phyloP scores from a whole-genome alignment of 2,888 invertebrate genomes.

The Ctenicera cuprea region DNA sequence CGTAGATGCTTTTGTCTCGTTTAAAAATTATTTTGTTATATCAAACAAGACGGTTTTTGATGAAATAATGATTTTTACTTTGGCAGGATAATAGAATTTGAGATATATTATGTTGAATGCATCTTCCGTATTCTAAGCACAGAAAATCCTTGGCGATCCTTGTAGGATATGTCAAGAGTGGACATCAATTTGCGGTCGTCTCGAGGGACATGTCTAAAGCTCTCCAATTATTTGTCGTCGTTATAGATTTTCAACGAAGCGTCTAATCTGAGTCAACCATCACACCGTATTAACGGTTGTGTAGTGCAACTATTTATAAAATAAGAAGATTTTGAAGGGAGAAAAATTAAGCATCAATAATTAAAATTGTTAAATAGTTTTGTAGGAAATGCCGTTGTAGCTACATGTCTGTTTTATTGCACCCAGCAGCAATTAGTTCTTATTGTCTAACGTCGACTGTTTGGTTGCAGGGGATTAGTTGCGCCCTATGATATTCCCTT shows the following conservation, averaged over 20 bases:
- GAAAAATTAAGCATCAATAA: background rate
- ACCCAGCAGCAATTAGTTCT: conserved; percentile 63
- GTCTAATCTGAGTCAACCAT: conserved; percentile 45
- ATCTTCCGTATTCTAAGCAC: conserved; percentile 36
- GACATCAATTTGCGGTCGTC: conserved; percentile 57
- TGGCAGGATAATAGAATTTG: conserved; percentile 9
- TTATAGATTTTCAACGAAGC: conserved; percentile 51
- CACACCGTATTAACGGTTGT: conserved; percentile 14
- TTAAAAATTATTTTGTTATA: no score
- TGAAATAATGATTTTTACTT: background rate
- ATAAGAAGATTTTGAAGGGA: background rate
- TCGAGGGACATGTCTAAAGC: conserved; percentile 54
- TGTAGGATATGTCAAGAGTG: conserved; percentile 52
- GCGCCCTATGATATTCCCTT: conserved; percentile 63
- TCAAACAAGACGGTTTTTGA: background rate
- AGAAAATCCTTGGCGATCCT: conserved; percentile 46
- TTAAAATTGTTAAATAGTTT: conserved; percentile 12
- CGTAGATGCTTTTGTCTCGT: background rate
- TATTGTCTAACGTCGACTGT: conserved; percentile 64
- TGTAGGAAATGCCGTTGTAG: background rate
- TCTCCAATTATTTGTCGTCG: conserved; percentile 56
- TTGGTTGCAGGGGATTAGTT: conserved; percentile 64
- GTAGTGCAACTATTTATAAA: no score
- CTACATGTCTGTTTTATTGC: conserved; percentile 42
- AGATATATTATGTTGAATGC: conserved; percentile 20